A percentile compares a stretch with the other conserved stretches of the same genome.
Evolutionary conservation across 2,113 vertebrate genomes (phyloP).

Genomic region (Pseudopipra pipra): DNA sequence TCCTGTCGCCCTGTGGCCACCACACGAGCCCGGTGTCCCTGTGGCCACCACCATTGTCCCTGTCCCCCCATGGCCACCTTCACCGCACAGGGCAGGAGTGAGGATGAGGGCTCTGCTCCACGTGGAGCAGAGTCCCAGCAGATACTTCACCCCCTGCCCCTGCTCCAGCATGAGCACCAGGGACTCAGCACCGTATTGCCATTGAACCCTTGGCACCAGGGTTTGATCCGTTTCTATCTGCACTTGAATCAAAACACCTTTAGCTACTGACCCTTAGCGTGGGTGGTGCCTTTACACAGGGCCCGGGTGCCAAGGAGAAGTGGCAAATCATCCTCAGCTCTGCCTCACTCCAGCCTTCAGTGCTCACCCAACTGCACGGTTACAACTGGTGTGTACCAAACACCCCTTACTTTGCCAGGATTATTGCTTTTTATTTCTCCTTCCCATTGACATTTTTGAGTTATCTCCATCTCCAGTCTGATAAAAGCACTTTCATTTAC

Average conservation of each 20-base stretch:
- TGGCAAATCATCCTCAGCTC: background rate
- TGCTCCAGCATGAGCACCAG: accelerated
- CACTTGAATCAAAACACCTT: accelerated
- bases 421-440: background rate
- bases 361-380: background rate
- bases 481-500: background rate
- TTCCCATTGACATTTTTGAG: background rate
- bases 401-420: background rate
- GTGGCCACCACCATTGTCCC: background rate
- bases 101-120: background rate
- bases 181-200: accelerated
- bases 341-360: background rate
- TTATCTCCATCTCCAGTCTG: background rate
- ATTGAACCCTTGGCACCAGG: accelerated
- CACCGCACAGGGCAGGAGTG: background rate
- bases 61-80: background rate
- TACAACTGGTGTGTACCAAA: accelerated
- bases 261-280: background rate
- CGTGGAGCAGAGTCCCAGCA: background rate
- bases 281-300: background rate
- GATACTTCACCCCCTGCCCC: background rate
- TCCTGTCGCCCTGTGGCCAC: background rate
- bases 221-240: accelerated
- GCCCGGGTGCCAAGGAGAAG: background rate
- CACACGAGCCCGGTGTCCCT: background rate